Base-by-base conservation (phyloP, 1,140 invertebrate species). In the Trichonephila inaurata region DNA sequence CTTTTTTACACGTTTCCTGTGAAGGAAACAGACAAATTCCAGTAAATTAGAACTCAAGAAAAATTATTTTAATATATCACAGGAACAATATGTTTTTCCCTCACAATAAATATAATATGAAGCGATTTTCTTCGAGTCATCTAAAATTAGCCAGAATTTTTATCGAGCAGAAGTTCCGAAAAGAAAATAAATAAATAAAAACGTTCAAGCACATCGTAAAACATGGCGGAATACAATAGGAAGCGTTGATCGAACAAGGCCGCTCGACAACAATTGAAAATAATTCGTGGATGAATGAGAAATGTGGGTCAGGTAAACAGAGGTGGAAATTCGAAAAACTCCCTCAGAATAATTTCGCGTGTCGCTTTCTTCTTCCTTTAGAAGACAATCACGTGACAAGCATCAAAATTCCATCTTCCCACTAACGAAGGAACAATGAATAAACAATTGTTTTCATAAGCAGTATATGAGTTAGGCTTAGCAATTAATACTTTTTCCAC, bases 271-370 rank as follows among this genome's bases (percentile, higher is more conserved):
- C 72, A 77, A 77, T 77, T 18, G 72, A 33, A 77, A 77, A 77
- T 69, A 51, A 77, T 77, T 77, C 28, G 72, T 77, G 72, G 72
- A 33, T 77, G 72, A 77, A 77, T 77, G 28, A 33, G 28, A 77
- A 77, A 77, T 77, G 33, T 77, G 16, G 72, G 72, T 77, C 72
- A 77, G 72, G 28, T 77, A 77, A 77, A 77, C 28, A 77, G 72
- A 77, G 72, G 33, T 77, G 33, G 72, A 77, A 77, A 77, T 7
- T 2, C 28, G 12, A 40, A 64, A 77, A 77, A 77, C 72, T 77
- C 72, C 72, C 72, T 77, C 14, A 5, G 72, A 33, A 77, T 77
- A 77, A 77, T 77, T 77, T 16, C 72, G 2, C 72, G 33, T 40
- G n/a, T n/a, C n/a, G 66, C 66, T 24, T 77, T 77, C 33, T 77